Evolutionary conservation across 2,888 invertebrate genomes (phyloP), one percentile per base, ranked within the genome.

Genomic region (Acleris holmiana): DNA sequence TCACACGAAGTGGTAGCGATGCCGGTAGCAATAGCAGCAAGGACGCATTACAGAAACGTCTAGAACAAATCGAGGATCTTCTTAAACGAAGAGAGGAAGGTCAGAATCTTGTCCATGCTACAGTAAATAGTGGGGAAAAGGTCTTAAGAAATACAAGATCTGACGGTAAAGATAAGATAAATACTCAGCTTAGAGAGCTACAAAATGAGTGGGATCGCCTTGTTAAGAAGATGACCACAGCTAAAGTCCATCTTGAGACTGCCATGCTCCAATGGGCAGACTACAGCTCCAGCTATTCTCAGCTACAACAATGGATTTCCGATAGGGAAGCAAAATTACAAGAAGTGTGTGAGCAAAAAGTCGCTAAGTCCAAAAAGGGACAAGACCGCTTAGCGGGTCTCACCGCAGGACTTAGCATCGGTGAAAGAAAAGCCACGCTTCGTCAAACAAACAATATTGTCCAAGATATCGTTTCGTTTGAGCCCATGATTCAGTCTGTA

Each of bases 401-500:
- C 4, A 96, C 96, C 68, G 95, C 96, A 5, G 94, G 94, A 19
- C 90, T 97, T 40, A 95, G 96, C 61, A 94, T 97, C 55, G 97
- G 97, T 58, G 98, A 98, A 84, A 94, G 97, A 61, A 98, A 97
- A 87, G 98, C 98, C 6, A 97, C 96, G 76, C 93, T 98, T 51
- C 94, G 98, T 72, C 97, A 97, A 90, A 98, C 98, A 64, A 97
- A 98, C 89, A 98, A 97, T 85, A 97, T 98, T 80, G 98, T 98
- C 49, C 98, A 98, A 91, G 99, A 99, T 88, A 98, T 99, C 80
- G 97, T 98, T 72, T 97, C 98, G 59, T 98, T 98, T 88, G 98
- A 99, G 85, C 98, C 98, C 57, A 98, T 99, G 97, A 98, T 99
- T 76, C 98, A 98, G 85, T 98, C 98, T 49, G 98, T 98, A 47